A percentile compares a stretch with the other conserved stretches of the same genome.
phyloP scores from a whole-genome alignment of 2,113 vertebrate species.

The Daubentonia madagascariensis region DNA sequence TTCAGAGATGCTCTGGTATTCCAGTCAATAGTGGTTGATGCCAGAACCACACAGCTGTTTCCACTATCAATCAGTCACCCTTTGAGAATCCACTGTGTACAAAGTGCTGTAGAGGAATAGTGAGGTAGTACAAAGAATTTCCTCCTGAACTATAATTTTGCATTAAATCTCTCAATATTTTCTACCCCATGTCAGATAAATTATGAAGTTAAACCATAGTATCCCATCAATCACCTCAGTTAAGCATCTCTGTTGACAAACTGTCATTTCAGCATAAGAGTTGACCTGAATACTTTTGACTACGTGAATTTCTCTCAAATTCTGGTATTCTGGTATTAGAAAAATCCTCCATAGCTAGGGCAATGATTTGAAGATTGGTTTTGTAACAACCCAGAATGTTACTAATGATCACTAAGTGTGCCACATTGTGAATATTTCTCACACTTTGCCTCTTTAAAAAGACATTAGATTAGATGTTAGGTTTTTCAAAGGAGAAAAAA shows the following conservation, averaged over 20 bases:
- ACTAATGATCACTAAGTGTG: background rate
- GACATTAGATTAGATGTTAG: background rate
- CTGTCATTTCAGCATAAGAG: background rate
- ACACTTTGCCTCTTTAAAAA: background rate
- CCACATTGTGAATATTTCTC: background rate
- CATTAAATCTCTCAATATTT: constrained; percentile 47
- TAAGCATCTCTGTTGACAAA: background rate
- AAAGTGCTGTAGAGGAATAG: background rate
- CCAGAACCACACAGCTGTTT: constrained; percentile 61
- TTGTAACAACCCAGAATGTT: background rate
- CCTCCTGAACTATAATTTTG: constrained; percentile 17
- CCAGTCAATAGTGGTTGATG: constrained; percentile 40
- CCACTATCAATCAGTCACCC: constrained; percentile 68
- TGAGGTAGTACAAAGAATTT: background rate
- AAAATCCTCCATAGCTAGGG: background rate
- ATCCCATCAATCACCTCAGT: constrained; percentile 24
- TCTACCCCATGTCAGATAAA: constrained; percentile 33
- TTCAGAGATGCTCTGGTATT: constrained; percentile 62
- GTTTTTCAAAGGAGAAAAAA: background rate
- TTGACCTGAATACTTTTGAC: background rate
- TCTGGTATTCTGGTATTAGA: background rate
- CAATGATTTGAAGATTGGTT: background rate
- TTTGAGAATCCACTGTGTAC: constrained; percentile 23
- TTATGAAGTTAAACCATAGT: background rate
- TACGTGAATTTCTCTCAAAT: background rate